phyloP scores from a whole-genome alignment of 2,797 vertebrate genomes.

The Monodelphis domestica region DNA sequence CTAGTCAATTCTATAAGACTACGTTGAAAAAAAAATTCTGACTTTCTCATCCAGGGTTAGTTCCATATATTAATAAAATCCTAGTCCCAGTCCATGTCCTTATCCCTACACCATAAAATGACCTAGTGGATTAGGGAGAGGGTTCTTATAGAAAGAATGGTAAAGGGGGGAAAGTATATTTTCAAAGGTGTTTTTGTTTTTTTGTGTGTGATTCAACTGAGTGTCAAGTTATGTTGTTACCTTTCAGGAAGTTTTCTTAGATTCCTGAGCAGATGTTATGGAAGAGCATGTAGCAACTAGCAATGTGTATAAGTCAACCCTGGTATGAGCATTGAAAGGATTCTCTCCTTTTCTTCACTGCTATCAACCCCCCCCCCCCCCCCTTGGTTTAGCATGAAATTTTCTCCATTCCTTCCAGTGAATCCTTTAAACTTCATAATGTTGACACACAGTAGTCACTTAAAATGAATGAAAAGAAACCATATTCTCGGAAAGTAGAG shows the following conservation, averaged over 20 bases:
- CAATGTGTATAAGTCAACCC: constrained; percentile 41
- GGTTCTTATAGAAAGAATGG: background rate
- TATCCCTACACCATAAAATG: background rate
- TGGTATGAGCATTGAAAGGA: constrained; percentile 45
- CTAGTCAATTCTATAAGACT: no score
- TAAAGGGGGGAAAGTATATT: background rate
- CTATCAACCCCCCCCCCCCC: background rate
- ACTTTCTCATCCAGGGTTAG: background rate
- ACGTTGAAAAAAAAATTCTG: background rate
- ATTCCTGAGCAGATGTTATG: constrained; percentile 52
- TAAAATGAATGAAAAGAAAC: constrained; percentile 10
- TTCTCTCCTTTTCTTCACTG: constrained; percentile 10
- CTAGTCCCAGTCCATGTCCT: background rate
- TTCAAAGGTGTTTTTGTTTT: background rate
- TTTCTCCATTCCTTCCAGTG: background rate
- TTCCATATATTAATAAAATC: background rate
- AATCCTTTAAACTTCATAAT: constrained; percentile 49
- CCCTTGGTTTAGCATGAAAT: background rate
- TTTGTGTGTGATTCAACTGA: background rate
- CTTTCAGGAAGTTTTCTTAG: constrained; percentile 39
- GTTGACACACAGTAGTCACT: background rate
- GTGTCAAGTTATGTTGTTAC: constrained; percentile 18
- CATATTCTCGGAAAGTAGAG: constrained; percentile 31
- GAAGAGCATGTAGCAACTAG: constrained; percentile 48
- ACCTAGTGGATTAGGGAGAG: background rate